These are phyloP conservation scores for Agrochola circellaris DNA, from an alignment of 2,888 invertebrate genomes.

Conservation along the genomic window DNA sequence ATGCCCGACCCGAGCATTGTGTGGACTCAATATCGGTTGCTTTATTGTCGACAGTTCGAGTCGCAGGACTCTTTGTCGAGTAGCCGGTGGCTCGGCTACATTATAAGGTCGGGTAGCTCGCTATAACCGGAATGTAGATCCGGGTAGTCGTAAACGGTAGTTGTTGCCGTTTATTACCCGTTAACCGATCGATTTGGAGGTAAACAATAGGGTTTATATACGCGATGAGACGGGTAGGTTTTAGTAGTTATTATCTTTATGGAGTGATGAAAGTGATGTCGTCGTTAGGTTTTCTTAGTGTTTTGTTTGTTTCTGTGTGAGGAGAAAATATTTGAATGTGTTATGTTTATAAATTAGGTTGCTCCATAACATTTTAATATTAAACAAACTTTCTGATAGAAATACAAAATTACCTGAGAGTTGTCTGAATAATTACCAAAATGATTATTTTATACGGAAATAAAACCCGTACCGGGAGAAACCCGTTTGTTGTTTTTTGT, in stretches of 20 bases:
- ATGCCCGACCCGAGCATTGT: slow-evolving; percentile 82
- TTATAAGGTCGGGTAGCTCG: slow-evolving; percentile 57
- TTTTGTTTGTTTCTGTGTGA: slow-evolving; percentile 14
- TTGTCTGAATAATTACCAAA: background rate
- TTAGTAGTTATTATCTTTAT: slow-evolving; percentile 57
- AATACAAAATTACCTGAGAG: background rate
- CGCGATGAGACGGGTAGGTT: slow-evolving; percentile 33
- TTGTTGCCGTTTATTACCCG: slow-evolving; percentile 61
- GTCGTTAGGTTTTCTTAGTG: slow-evolving; percentile 35
- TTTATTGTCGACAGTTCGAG: slow-evolving; percentile 79
- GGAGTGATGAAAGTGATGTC: slow-evolving; percentile 37
- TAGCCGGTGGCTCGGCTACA: slow-evolving; percentile 58
- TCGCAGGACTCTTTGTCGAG: slow-evolving; percentile 77
- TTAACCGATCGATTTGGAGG: slow-evolving; percentile 63
- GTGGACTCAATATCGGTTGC: slow-evolving; percentile 85
- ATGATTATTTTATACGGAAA: background rate
- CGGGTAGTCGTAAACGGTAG: slow-evolving; percentile 57
- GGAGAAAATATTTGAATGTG: background rate
- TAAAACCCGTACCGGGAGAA: too few species aligned
- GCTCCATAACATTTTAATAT: background rate
- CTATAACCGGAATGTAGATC: slow-evolving; percentile 63
- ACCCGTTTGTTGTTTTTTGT: background rate
- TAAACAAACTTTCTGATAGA: background rate
- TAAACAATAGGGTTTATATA: slow-evolving; percentile 64
- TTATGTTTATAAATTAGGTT: background rate